Evolutionary conservation across 1,140 invertebrate genomes (phyloP), one percentile per base, ranked within the genome.

Genomic region (Macrosteles quadrilineatus): DNA sequence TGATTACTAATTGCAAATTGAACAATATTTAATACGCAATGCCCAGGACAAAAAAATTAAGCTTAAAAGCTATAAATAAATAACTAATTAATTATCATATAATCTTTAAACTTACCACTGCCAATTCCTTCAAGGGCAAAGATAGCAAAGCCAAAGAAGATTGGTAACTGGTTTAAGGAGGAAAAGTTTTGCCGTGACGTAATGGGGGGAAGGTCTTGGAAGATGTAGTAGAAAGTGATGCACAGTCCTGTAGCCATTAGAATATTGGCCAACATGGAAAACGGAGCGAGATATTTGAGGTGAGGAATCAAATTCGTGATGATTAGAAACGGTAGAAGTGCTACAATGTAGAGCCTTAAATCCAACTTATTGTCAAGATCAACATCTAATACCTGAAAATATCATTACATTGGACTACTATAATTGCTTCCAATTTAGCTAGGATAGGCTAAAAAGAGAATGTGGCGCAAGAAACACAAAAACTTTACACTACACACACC

Each of bases 61-160:
- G n/a, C n/a, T n/a, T n/a, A n/a, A n/a, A n/a, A n/a, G n/a, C n/a
- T n/a, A n/a, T n/a, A n/a, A n/a, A n/a, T n/a, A n/a, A n/a, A n/a
- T n/a, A n/a, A n/a, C n/a, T n/a, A n/a, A n/a, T n/a, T n/a, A n/a
- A n/a, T n/a, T n/a, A n/a, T n/a, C n/a, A n/a, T n/a, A n/a, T n/a
- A n/a, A n/a, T n/a, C n/a, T n/a, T 59, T 27, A 66, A 69, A 85
- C 84, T 84, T 77, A 89, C 93, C 79, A 96, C 92, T 77, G n/a
- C 92, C 93, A 76, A 96, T 95, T 68, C 94, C 94, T 82, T 96
- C 94, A 73, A 96, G 84, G 9, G 94, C 93, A 74, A 95, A 96
- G 73, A 96, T 94, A 17, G 91, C 92, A 2, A 91, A 95, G 70
- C 93, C 93, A 76, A 96, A 96, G 84, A 94, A 96, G 23, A 92